Base-by-base conservation (phyloP, 1,140 invertebrate species). In the Orchesella cincta region DNA sequence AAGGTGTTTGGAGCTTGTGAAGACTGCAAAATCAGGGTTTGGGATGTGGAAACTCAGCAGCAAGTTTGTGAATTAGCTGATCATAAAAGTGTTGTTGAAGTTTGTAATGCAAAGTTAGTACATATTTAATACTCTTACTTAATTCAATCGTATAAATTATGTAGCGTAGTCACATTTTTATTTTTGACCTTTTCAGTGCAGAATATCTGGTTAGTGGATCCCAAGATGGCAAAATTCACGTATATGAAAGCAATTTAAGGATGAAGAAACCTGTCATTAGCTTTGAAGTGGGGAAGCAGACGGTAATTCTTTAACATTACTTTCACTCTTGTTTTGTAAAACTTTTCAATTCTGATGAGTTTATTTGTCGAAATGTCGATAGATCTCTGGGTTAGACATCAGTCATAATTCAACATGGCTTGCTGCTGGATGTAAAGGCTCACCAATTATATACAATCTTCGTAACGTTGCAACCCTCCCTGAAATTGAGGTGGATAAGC, bases 1-100 rank as follows among this genome's bases (percentile, higher is more conserved):
- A 51, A 28, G 23, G 39, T 73, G 36, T 73, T 73, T 73, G 71
- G 71, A 14, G 71, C 71, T n/a, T 73, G 71, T 73, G 71, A 73
- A 5, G 71, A 73, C 26, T 73, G 14, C 3, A 73, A 73, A 28
- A 51, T 73, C 26, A 12, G 36, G 8, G 71, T 73, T 46, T 73
- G 71, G 71, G 71, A 73, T 73, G 36, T 73, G 23, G 20, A 20
- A 12, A 73, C 71, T 1, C 35, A 31, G 14, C 34, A 73, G 23
- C 71, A 23, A 36, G 29, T 73, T 26, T 20, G 36, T 23, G 71
- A 73, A 26, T 20, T 73, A 5, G 26, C 71, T 2, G 71, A 73
- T 35, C 71, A 73, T 46, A 14, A 28, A 31, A 46, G 34, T 18
- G 18, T 8, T 28, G n/a, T 73, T n/a, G 71, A 73, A 73, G 71